phyloP scores from a whole-genome alignment of 2,113 vertebrate genomes.

The Hepsetus odoe region DNA sequence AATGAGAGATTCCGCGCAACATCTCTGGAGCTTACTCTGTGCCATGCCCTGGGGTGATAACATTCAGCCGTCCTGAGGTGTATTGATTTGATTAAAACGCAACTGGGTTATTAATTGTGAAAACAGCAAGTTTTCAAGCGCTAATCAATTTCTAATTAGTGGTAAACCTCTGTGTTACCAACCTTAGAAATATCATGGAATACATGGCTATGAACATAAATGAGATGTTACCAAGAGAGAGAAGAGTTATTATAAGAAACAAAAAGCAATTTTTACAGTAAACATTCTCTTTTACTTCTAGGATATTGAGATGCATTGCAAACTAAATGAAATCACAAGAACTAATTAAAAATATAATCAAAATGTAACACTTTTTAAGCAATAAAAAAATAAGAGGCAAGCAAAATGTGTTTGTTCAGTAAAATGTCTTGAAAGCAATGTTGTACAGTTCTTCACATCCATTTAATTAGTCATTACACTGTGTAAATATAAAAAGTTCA shows the following conservation, averaged over 20 bases:
- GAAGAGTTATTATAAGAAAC: neutral
- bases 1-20: neutral
- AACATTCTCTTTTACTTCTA: too few species aligned
- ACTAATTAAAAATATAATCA: too few species aligned
- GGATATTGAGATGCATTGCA: too few species aligned
- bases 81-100: constrained; percentile 57
- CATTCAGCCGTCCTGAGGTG: constrained; percentile 46
- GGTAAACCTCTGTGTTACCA: constrained; percentile 34
- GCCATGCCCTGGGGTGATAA: constrained; percentile 39
- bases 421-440: too few species aligned
- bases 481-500: too few species aligned
- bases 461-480: too few species aligned
- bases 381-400: too few species aligned
- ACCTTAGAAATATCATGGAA: constrained; percentile 21
- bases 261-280: neutral
- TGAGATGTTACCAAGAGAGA: neutral
- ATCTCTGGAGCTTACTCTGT: neutral
- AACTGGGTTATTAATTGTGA: constrained; percentile 52
- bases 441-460: too few species aligned
- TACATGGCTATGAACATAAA: neutral
- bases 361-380: too few species aligned
- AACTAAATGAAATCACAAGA: too few species aligned
- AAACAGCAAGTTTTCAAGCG: constrained; percentile 39
- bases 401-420: too few species aligned
- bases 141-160: constrained; percentile 52